Evolutionary conservation across 92 coral and sea anemone species (phyloP).

Genomic region (Siderastrea siderea): DNA sequence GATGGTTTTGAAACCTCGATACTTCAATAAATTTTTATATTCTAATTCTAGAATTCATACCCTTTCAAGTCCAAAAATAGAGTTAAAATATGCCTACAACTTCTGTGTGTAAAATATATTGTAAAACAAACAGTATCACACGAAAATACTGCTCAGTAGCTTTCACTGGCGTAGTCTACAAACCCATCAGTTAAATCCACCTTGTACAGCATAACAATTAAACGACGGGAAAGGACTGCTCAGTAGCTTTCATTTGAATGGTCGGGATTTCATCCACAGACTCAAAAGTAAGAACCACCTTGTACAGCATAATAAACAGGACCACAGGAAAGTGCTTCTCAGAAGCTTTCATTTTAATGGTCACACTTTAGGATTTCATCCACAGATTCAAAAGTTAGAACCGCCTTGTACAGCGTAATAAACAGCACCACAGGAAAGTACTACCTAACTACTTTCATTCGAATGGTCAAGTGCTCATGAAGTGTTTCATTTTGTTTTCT

Average conservation of each 20-base stretch:
- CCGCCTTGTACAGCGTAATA: neutral
- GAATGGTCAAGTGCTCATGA: too few species aligned
- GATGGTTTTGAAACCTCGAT: too few species aligned
- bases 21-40: too few species aligned
- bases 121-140: neutral
- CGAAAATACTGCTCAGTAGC: neutral
- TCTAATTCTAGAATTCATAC: too few species aligned
- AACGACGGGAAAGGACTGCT: neutral
- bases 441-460: neutral
- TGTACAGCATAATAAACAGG: neutral
- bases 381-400: neutral
- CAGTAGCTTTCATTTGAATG: constrained; percentile 8
- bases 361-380: neutral
- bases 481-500: too few species aligned
- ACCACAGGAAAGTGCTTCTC: neutral
- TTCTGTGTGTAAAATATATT: too few species aligned
- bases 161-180: neutral
- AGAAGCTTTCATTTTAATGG: neutral
- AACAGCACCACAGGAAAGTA: neutral
- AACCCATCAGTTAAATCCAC: neutral
- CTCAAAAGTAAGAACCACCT: constrained; percentile 10
- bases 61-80: too few species aligned
- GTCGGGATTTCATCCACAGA: neutral
- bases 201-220: constrained; percentile 6
- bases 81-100: too few species aligned